Evolutionary conservation across 2,797 vertebrate genomes (phyloP), one percentile per base, ranked within the genome.

Genomic region (Tolypeutes matacus): DNA sequence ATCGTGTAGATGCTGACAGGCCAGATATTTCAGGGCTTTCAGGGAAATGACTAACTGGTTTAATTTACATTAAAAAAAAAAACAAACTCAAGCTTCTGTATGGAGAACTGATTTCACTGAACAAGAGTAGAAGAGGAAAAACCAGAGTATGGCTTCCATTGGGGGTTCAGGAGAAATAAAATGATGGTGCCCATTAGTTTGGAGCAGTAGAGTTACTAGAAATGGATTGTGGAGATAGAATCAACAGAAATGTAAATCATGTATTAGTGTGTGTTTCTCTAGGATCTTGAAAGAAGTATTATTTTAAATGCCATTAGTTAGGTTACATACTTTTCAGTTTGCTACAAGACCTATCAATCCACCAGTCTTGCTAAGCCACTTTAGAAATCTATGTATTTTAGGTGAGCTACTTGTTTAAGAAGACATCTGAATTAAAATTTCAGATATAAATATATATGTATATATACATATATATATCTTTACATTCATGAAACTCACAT

Each of bases 41-140:
- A 39, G 56, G 42, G 27, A 85, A 95, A 85, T 84, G 72, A 69
- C 31, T 75, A 75, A 69, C 25, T 39, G 4, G 75, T 62, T 86
- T 62, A 70, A 86, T 62, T 77, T 21, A n/a, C n/a, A 81, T 60
- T 67, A 62, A 53, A 92, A 81, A 31, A 67, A 81, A 53, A 92
- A 81, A 31, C 58, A 81, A 27, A 64, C 13, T 65, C n/a, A 81
- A 34, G 60, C 1, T 89, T 2, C 58, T 31, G 25, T 78, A 29
- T 72, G 58, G 39, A 81, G 20, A 51, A 75, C 3, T 69, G 62
- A 80, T 65, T 65, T 4, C 20, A 27, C 10, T 65, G 11, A 78
- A 78, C 14, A 65, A 65, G 14, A 11, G 11, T 53, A 1, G 12
- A 78, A 36, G 8, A 21, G 34, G 8, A 49, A 23, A 77, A 27